Base-by-base conservation (phyloP, 2,888 invertebrate species). In the Adineta ricciae region DNA sequence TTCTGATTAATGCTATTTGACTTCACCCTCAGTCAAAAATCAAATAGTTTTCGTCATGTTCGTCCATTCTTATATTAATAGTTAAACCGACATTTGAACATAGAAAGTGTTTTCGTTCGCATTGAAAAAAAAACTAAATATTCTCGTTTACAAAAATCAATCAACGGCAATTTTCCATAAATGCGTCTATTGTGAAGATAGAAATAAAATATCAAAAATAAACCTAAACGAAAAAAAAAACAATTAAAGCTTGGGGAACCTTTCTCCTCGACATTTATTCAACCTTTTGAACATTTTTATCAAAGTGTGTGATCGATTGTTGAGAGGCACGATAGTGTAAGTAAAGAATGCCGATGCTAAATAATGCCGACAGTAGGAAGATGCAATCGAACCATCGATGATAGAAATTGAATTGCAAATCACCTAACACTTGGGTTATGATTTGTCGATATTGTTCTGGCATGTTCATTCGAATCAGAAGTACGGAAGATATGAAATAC, bases 341-440 rank as follows among this genome's bases (percentile, higher is more conserved):
- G 92, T 97, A 98, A 85, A 99, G 91, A 87, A 98, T 96, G 87
- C 95, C 94, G 88, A 99, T 97, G 87, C 96, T 97, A 27, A 96
- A 95, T 64, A 99, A 91, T 0, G 99, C 98, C 89, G 96, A 96
- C 38, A 99, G 95, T 86, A 99, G 92, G 90, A 99, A 99, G 89
- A 99, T 99, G 8, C 99, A 98, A 91, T 99, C 99, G 90, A 99
- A 99, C 99, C 99, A 99, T 86, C 99, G 93, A 90, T 99, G 99
- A 90, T 99, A 99, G 92, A 99, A 99, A 90, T 96, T 97, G 89
- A 99, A 99, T 90, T 99, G 97, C 86, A 99, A 91, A 89, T 97
- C 97, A 0, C 98, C 99, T 32, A 99, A 91, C 0, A 99, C 98
- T 92, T 94, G 93, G 0, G 94, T 94, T 87, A 95, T 94, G 84